Conservation (phyloP, 2,888 invertebrate genomes). For the Hirtodrosophila cameraria region DNA sequence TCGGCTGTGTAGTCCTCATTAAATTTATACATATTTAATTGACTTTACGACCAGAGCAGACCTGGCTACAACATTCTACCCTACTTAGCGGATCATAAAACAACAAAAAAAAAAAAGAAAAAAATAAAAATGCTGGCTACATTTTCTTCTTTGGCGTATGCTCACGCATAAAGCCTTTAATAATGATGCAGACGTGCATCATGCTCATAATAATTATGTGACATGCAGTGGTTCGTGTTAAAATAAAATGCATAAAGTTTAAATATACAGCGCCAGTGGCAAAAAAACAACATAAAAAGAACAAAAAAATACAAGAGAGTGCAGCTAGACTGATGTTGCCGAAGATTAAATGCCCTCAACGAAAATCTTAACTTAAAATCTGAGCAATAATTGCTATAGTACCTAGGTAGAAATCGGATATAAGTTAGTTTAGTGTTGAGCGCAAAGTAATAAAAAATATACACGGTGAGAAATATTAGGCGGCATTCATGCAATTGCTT, state of each 20-base stretch:
- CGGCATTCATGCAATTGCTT: too few species aligned
- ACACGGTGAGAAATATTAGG: too few species aligned
- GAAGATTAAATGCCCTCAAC: background rate
- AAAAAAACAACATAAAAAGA: conserved; percentile 5
- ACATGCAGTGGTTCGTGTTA: conserved; percentile 51
- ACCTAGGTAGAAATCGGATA: too few species aligned
- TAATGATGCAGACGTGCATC: conserved; percentile 60
- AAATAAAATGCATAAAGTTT: conserved; percentile 50
- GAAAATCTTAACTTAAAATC: too few species aligned
- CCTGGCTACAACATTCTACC: conserved; percentile 49
- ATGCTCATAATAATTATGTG: conserved; percentile 79
- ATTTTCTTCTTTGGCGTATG: conserved; percentile 40
- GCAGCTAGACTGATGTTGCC: too few species aligned
- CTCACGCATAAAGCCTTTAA: conserved; percentile 71
- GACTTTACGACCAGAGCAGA: conserved; percentile 64
- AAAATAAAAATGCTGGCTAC: conserved; percentile 35
- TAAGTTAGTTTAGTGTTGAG: too few species aligned
- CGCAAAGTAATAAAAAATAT: too few species aligned
- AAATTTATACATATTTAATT: conserved; percentile 79
- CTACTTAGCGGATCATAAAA: conserved; percentile 74
- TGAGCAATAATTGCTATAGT: too few species aligned
- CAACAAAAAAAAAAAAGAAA: conserved; percentile 30
- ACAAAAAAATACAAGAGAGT: too few species aligned
- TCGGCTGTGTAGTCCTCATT: conserved; percentile 52
- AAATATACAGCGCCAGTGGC: conserved; percentile 37